These are phyloP conservation scores for Sphaeramia orbicularis DNA, from an alignment of 2,797 vertebrate species.

Conservation along the genomic window DNA sequence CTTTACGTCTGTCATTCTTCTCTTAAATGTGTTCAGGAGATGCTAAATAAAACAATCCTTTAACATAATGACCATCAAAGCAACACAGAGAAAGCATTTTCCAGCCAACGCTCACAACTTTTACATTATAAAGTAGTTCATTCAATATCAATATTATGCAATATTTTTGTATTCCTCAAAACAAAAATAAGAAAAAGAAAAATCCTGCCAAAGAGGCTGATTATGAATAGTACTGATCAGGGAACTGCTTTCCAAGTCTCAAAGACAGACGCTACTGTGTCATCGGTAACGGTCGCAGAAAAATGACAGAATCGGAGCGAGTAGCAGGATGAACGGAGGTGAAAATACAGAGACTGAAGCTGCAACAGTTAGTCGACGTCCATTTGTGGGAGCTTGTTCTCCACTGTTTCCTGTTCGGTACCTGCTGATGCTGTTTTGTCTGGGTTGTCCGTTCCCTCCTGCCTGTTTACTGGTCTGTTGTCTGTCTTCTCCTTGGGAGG, in stretches of 20 bases:
- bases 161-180: too few species aligned
- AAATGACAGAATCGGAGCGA: constrained; percentile 26
- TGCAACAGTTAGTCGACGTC: constrained; percentile 91
- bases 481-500: constrained; percentile 92
- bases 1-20: constrained; percentile 55
- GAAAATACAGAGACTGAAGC: constrained; percentile 10
- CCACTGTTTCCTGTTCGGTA: constrained; percentile 72
- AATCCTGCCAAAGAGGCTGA: too few species aligned
- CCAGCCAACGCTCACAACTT: constrained; percentile 50
- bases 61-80: constrained; percentile 58
- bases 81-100: constrained; percentile 64
- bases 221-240: too few species aligned
- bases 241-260: too few species aligned
- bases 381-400: constrained; percentile 95
- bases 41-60: constrained; percentile 60
- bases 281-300: constrained; percentile 59
- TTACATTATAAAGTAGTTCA: constrained; percentile 49
- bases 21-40: constrained; percentile 41
- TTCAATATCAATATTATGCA: constrained; percentile 53
- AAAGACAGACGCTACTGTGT: constrained; percentile 58
- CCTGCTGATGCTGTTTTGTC: constrained; percentile 72
- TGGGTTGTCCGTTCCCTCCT: constrained; percentile 81
- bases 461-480: constrained; percentile 92
- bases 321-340: constrained; percentile 38
- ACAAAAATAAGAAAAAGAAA: too few species aligned